A percentile compares a stretch with the other conserved stretches of the same genome.
Evolutionary conservation across 2,797 vertebrate species (phyloP).

Genomic region (Loris lydekkerianus): DNA sequence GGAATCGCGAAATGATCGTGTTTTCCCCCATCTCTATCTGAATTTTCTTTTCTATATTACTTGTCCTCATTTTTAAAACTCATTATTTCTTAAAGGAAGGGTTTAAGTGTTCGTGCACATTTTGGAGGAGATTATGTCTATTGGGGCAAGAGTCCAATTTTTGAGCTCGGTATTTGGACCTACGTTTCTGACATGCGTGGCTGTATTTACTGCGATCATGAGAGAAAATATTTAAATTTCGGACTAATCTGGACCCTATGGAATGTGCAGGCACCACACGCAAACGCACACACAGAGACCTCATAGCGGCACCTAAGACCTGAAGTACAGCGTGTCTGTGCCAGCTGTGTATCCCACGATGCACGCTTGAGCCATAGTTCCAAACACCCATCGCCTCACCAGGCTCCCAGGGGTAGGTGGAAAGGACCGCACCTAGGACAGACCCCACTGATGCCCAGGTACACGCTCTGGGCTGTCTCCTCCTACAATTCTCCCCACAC

Average conservation of each 20-base stretch:
- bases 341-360: rapidly evolving
- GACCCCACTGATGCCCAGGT: rapidly evolving
- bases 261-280: not conserved
- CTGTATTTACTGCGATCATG: not conserved
- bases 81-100: not conserved
- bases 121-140: not conserved
- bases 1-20: not conserved
- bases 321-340: rapidly evolving
- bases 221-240: not conserved
- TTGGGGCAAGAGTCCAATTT: not conserved
- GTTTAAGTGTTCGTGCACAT: not conserved
- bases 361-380: not conserved
- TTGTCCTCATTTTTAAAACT: not conserved
- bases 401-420: not conserved
- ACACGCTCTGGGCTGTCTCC: not conserved
- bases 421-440: rapidly evolving
- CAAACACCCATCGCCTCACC: rapidly evolving
- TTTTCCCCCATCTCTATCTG: not conserved
- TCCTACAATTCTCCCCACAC: not conserved
- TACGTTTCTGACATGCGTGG: not conserved
- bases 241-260: not conserved
- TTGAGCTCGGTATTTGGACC: not conserved
- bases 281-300: not conserved
- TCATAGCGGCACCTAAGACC: rapidly evolving
- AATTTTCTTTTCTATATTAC: not conserved